phyloP scores from a whole-genome alignment of 2,888 invertebrate genomes.

The Tachina fera region DNA sequence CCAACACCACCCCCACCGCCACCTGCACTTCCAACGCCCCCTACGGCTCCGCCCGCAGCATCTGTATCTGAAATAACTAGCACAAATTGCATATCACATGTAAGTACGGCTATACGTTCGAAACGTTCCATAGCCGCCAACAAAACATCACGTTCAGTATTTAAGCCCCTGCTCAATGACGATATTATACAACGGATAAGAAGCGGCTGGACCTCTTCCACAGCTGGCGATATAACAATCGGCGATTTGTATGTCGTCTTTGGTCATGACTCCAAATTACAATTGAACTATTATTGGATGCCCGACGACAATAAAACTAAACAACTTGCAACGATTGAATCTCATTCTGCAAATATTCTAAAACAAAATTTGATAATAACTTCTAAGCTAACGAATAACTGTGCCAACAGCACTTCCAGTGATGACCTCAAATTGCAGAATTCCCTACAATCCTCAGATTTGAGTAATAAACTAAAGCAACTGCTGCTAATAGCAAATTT shows the following conservation, averaged over 20 bases:
- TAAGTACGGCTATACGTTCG: slow-evolving; percentile 65
- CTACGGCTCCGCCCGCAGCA: background rate
- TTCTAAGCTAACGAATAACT: slow-evolving; percentile 14
- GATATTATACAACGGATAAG: slow-evolving; percentile 81
- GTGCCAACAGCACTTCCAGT: slow-evolving; percentile 75
- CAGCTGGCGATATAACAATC: slow-evolving; percentile 91
- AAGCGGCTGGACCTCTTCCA: slow-evolving; percentile 90
- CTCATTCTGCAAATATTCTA: slow-evolving; percentile 14
- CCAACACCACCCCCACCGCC: background rate
- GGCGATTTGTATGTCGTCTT: slow-evolving; percentile 96
- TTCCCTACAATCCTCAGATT: slow-evolving; percentile 75
- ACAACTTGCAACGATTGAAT: slow-evolving; percentile 17
- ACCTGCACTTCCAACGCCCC: background rate
- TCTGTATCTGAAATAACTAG: slow-evolving; percentile 34
- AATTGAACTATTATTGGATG: slow-evolving; percentile 91
- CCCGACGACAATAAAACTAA: slow-evolving; percentile 21
- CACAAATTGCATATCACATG: slow-evolving; percentile 47
- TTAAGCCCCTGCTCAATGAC: slow-evolving; percentile 81
- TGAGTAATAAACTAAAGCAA: slow-evolving; percentile 82
- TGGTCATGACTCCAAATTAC: slow-evolving; percentile 87
- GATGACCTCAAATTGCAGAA: slow-evolving; percentile 77
- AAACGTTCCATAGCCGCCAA: slow-evolving; percentile 64
- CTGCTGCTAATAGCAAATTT: slow-evolving; percentile 82
- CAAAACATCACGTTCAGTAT: slow-evolving; percentile 74
- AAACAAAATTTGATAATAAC: slow-evolving; percentile 31